Conservation (phyloP, 1,140 invertebrate species). For the Diachasma alloeum region DNA sequence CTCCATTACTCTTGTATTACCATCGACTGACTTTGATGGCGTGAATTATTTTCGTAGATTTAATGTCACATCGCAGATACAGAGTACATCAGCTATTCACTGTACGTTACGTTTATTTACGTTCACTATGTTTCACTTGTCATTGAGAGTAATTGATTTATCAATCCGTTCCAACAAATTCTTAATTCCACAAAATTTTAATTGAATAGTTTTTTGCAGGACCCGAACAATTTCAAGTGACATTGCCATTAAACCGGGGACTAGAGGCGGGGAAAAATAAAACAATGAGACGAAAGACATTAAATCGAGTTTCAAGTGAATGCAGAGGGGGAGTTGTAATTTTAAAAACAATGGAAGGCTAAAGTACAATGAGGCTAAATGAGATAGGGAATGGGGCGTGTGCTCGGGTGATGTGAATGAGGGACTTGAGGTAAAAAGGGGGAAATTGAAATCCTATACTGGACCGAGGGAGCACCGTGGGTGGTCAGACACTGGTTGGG, state of each 20-base stretch:
- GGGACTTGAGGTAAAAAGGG: slow-evolving; percentile 37
- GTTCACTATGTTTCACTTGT: neutral
- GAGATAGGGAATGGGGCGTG: slow-evolving; percentile 57
- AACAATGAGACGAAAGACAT: slow-evolving; percentile 43
- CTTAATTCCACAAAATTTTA: neutral
- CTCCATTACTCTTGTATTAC: too few relatives aligned
- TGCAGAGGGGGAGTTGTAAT: slow-evolving; percentile 61
- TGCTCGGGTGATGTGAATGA: slow-evolving; percentile 45
- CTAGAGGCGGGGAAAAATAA: neutral
- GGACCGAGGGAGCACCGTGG: slow-evolving; percentile 49
- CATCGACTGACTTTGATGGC: neutral
- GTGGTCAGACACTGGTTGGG: slow-evolving; percentile 48
- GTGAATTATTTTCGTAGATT: neutral
- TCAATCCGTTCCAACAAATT: neutral
- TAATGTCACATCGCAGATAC: neutral
- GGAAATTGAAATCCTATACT: slow-evolving; percentile 60
- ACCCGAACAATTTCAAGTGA: slow-evolving; percentile 46
- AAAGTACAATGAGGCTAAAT: slow-evolving; percentile 64
- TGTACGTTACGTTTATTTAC: neutral
- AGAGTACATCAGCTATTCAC: neutral
- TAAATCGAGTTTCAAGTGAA: slow-evolving; percentile 57
- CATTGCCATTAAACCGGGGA: neutral
- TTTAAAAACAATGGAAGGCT: slow-evolving; percentile 64
- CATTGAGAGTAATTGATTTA: neutral
- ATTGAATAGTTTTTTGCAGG: slow-evolving; percentile 46